These are phyloP conservation scores for Galeopsomyia nigrocyanea DNA, from an alignment of 2,888 invertebrate species.

Conservation along the genomic window DNA sequence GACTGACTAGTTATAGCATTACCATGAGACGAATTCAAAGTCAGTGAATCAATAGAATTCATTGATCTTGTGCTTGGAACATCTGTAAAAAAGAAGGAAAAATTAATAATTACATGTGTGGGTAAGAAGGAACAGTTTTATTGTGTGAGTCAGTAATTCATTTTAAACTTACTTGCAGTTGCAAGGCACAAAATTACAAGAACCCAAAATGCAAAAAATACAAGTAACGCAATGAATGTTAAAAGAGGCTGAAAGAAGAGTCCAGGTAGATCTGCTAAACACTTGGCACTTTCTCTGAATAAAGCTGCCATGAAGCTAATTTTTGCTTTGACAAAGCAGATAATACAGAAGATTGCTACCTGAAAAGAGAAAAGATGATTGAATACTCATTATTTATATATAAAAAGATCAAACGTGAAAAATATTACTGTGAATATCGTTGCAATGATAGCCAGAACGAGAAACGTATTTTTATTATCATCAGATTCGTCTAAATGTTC, in stretches of 20 bases:
- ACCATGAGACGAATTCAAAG: slow-evolving; percentile 51
- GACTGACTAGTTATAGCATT: slow-evolving; percentile 17
- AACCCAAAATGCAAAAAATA: slow-evolving; percentile 90
- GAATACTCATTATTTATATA: slow-evolving; percentile 14
- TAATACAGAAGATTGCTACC: slow-evolving; percentile 80
- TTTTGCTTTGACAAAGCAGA: slow-evolving; percentile 84
- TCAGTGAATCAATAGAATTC: slow-evolving; percentile 54
- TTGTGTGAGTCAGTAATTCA: background rate
- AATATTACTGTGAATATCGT: slow-evolving; percentile 85
- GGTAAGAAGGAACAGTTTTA: slow-evolving; percentile 17
- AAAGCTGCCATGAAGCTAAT: slow-evolving; percentile 86
- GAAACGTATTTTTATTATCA: slow-evolving; percentile 88
- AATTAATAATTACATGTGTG: slow-evolving; percentile 5
- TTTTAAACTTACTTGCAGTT: slow-evolving; percentile 81
- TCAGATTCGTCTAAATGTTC: slow-evolving; percentile 81
- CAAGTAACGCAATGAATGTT: slow-evolving; percentile 83
- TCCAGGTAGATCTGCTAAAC: slow-evolving; percentile 86
- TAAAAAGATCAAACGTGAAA: slow-evolving; percentile 13
- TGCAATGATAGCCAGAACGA: slow-evolving; percentile 87
- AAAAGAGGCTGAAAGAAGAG: slow-evolving; percentile 87
- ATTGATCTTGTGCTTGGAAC: slow-evolving; percentile 65
- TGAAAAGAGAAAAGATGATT: slow-evolving; percentile 63
- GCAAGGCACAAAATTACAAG: slow-evolving; percentile 86
- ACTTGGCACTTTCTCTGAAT: slow-evolving; percentile 91
- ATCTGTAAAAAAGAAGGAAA: slow-evolving; percentile 55